Evolutionary conservation across 2,113 vertebrate species (phyloP).

Genomic region (Hippocampus comes): DNA sequence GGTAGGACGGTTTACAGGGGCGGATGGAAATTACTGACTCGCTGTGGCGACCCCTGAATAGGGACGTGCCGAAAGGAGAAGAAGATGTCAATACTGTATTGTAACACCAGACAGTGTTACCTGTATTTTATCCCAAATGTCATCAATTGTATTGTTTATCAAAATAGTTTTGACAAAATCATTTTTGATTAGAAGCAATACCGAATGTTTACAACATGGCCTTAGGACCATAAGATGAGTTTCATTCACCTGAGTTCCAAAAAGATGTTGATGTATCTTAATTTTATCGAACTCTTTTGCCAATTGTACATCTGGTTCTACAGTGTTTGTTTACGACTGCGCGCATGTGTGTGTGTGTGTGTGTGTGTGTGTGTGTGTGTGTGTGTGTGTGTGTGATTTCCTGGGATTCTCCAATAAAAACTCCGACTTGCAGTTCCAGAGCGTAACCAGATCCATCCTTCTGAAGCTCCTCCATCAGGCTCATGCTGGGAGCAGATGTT

Average conservation of each 20-base stretch:
- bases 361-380: neutral
- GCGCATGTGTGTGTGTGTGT: too few relatives aligned
- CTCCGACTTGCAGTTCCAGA: neutral
- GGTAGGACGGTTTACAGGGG: too few relatives aligned
- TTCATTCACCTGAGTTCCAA: neutral
- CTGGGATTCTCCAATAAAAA: neutral
- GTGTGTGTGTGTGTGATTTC: neutral
- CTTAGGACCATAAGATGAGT: neutral
- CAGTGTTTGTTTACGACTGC: neutral
- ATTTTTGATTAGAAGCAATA: neutral
- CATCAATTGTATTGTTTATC: too few relatives aligned
- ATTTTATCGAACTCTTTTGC: neutral
- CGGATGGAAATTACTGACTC: too few relatives aligned
- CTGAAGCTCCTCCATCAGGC: neutral
- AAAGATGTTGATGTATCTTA: neutral
- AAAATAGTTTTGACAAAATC: too few relatives aligned
- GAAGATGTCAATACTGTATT: neutral
- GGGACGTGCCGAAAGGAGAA: too few relatives aligned
- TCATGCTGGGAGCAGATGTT: conserved; percentile 1
- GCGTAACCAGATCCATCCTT: neutral
- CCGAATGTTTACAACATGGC: neutral
- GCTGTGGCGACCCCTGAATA: too few relatives aligned
- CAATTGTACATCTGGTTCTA: conserved; percentile 5
- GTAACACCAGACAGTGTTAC: too few relatives aligned
- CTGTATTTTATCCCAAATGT: too few relatives aligned